These are phyloP conservation scores for Salvelinus namaycush DNA, from an alignment of 2,113 vertebrate species.

Conservation along the genomic window DNA sequence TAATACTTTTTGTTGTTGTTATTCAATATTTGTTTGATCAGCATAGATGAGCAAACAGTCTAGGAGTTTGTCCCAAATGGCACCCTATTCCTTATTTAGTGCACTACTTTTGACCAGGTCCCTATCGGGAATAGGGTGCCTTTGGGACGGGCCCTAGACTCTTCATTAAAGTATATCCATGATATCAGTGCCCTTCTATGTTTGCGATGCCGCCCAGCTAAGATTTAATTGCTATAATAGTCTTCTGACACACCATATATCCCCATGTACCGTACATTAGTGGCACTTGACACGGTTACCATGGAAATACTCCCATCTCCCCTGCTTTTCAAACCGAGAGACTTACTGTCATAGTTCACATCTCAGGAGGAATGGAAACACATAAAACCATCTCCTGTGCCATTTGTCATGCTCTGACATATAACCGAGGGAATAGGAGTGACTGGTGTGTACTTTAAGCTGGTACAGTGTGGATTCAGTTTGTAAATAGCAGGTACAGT, in stretches of 20 bases:
- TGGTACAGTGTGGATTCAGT: background rate
- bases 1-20: background rate
- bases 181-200: slow-evolving; percentile 1
- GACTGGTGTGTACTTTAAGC: slow-evolving; percentile 3
- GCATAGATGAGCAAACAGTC: background rate
- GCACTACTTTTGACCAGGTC: too few species aligned
- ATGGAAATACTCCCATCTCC: slow-evolving; percentile 18
- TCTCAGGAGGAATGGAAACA: slow-evolving; percentile 23
- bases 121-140: background rate
- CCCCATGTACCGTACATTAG: slow-evolving; percentile 9
- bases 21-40: slow-evolving; percentile 9
- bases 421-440: slow-evolving; percentile 8
- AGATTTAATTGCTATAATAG: slow-evolving; percentile 44
- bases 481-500: background rate
- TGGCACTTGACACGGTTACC: slow-evolving; percentile 23
- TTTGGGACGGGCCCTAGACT: background rate
- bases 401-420: slow-evolving; percentile 37
- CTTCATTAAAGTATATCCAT: background rate
- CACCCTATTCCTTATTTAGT: too few species aligned
- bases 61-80: background rate
- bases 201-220: slow-evolving; percentile 8
- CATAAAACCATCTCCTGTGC: slow-evolving; percentile 18
- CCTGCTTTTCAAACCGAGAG: background rate
- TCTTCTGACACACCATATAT: slow-evolving; percentile 38
- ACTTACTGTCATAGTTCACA: slow-evolving; percentile 23